Evolutionary conservation across 2,888 invertebrate genomes (phyloP).

Genomic region (Drosophila aldrichi): DNA sequence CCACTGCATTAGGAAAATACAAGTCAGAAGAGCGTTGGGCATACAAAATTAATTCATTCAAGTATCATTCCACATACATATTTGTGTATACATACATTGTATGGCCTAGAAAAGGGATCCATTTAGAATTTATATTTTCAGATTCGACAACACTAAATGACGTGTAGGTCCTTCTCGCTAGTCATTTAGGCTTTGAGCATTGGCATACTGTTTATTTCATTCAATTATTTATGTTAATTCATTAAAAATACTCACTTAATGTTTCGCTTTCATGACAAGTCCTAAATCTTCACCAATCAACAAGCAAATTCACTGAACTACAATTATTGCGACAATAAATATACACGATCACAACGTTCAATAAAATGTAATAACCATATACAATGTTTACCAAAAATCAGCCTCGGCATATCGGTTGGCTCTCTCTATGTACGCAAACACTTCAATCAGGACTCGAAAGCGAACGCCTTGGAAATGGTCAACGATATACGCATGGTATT

Average conservation of each 20-base stretch:
- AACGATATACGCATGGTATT: slow-evolving; percentile 93
- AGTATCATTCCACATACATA: background rate
- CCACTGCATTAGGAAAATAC: background rate
- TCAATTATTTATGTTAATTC: background rate
- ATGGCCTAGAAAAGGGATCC: background rate
- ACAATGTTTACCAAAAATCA: slow-evolving; percentile 72
- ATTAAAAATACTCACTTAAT: slow-evolving; percentile 52
- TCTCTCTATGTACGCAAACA: slow-evolving; percentile 94
- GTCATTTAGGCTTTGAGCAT: background rate
- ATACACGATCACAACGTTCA: slow-evolving; percentile 18
- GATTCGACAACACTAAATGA: background rate
- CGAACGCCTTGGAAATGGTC: slow-evolving; percentile 94
- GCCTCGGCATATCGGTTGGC: slow-evolving; percentile 91
- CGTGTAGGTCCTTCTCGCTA: background rate
- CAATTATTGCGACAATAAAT: slow-evolving; percentile 21
- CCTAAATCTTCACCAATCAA: slow-evolving; percentile 32
- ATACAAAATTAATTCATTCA: background rate
- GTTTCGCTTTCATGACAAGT: slow-evolving; percentile 50
- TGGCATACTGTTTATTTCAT: background rate
- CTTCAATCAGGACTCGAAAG: slow-evolving; percentile 94
- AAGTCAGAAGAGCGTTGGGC: background rate
- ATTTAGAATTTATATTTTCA: background rate
- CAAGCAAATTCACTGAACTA: slow-evolving; percentile 52
- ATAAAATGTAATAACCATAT: slow-evolving; percentile 32
- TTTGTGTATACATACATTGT: background rate